Evolutionary conservation across 2,797 vertebrate species (phyloP).

Genomic region (Miichthys miiuy): DNA sequence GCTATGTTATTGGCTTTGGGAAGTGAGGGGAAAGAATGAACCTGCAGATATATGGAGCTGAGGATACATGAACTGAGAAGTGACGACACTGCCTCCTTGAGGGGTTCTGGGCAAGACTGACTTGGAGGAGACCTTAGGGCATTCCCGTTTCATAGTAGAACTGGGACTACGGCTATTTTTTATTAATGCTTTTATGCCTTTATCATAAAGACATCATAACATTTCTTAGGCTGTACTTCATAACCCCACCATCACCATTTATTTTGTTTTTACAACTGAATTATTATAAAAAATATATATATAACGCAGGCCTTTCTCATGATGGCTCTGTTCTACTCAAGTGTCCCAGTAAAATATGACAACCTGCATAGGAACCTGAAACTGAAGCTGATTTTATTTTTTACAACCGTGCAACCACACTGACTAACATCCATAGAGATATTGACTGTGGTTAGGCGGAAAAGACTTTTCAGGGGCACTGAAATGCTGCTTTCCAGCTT

Average conservation of each 20-base stretch:
- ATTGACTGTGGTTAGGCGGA: neutral
- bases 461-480: neutral
- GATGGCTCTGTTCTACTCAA: neutral
- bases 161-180: neutral
- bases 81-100: constrained; percentile 14
- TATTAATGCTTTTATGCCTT: too few species aligned
- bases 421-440: neutral
- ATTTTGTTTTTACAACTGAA: neutral
- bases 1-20: neutral
- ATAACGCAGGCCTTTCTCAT: neutral
- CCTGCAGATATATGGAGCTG: neutral
- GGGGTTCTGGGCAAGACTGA: neutral
- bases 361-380: neutral
- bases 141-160: constrained; percentile 9
- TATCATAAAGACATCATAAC: neutral
- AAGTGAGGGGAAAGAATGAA: constrained; percentile 6
- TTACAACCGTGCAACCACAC: neutral
- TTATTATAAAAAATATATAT: neutral
- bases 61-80: neutral
- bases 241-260: neutral
- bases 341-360: neutral
- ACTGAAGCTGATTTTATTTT: neutral
- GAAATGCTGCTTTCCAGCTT: neutral
- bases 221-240: neutral
- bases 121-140: neutral